phyloP scores from a whole-genome alignment of 2,113 vertebrate species.

The Ceuthmochares aereus region DNA sequence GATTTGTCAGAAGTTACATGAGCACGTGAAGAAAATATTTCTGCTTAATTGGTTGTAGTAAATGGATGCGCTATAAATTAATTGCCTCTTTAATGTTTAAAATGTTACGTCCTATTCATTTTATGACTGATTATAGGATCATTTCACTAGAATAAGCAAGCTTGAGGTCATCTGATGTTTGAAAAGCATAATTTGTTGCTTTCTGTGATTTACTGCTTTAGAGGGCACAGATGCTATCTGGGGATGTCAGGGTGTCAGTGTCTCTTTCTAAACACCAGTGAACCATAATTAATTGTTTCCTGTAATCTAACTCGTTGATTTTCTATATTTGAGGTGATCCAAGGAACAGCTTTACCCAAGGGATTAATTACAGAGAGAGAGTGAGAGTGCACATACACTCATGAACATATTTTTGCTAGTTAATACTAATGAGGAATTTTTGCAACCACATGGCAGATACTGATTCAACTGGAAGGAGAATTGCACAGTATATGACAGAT shows the following conservation, averaged over 20 bases:
- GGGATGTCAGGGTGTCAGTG: not conserved
- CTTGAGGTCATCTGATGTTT: conserved; percentile 6
- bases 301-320: conserved; percentile 35
- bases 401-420: conserved; percentile 27
- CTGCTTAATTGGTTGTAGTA: conserved; percentile 27
- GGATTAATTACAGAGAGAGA: conserved; percentile 23
- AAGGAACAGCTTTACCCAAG: conserved; percentile 19
- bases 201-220: conserved; percentile 28
- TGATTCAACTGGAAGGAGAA: not conserved
- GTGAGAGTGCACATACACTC: not conserved
- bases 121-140: conserved; percentile 20
- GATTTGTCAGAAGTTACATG: not conserved
- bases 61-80: not conserved
- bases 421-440: conserved; percentile 14
- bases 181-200: not conserved
- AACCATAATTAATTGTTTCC: conserved; percentile 52
- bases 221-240: not conserved
- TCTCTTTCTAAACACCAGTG: conserved; percentile 21
- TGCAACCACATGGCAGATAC: not conserved
- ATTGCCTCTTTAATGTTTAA: conserved; percentile 11
- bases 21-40: conserved; percentile 15
- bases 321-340: conserved; percentile 25
- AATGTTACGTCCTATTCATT: conserved; percentile 8
- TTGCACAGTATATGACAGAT: not conserved
- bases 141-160: conserved; percentile 9